A percentile compares a stretch with the other conserved stretches of the same genome.
phyloP scores from a whole-genome alignment of 2,888 invertebrate species.

The Monoplex corrugatus region DNA sequence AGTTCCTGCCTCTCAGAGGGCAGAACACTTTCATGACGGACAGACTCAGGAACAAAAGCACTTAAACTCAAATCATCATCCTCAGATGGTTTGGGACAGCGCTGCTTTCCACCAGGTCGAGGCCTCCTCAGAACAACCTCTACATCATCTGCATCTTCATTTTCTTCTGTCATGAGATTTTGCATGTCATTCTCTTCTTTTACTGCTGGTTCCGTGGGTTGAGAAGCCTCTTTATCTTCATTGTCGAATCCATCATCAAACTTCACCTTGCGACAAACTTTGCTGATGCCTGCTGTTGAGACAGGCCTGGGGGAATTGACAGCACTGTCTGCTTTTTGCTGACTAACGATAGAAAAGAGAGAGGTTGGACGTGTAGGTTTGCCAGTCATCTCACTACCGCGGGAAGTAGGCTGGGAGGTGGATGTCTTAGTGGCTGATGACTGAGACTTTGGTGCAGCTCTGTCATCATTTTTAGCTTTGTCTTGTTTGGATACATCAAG shows the following conservation, averaged over 20 bases:
- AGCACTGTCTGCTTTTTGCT: conserved; percentile 58
- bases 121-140: conserved; percentile 40
- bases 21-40: conserved; percentile 70
- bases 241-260: conserved; percentile 72
- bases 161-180: neutral
- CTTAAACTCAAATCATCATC: conserved; percentile 83
- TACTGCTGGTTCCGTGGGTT: neutral
- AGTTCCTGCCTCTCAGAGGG: conserved; percentile 52
- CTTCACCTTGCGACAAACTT: conserved; percentile 56
- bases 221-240: conserved; percentile 29
- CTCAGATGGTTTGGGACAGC: conserved; percentile 86
- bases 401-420: neutral
- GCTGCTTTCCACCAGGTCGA: conserved; percentile 80
- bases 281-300: conserved; percentile 6
- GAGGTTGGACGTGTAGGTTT: conserved; percentile 58
- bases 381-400: conserved; percentile 7
- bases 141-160: conserved; percentile 16
- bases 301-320: neutral
- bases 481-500: conserved; percentile 73
- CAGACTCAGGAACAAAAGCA: conserved; percentile 75
- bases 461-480: conserved; percentile 46
- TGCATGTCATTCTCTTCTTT: neutral
- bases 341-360: conserved; percentile 74
- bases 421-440: neutral
- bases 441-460: neutral